These are phyloP conservation scores for Picathartes gymnocephalus DNA, from an alignment of 2,113 vertebrate genomes.

Conservation along the genomic window DNA sequence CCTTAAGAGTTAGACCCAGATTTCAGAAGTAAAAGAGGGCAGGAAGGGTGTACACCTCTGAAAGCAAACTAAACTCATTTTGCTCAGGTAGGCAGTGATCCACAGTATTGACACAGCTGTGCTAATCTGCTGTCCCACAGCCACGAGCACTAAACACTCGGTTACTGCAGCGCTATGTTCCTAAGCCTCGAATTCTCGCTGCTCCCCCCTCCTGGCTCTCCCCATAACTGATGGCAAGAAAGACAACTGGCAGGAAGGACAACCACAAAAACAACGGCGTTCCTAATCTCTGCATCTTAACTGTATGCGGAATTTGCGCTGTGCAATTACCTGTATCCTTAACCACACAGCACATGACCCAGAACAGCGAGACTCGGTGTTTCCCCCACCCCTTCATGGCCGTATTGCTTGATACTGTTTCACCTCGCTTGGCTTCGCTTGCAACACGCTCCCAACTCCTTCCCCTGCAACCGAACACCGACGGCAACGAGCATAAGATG, in stretches of 20 bases:
- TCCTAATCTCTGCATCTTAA: no score
- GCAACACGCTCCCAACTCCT: neutral
- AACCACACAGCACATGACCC: fast-evolving
- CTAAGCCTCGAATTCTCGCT: neutral
- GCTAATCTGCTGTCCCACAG: neutral
- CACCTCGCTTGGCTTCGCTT: fast-evolving
- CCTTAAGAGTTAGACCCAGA: neutral
- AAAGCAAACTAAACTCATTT: neutral
- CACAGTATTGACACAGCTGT: neutral
- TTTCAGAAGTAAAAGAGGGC: neutral
- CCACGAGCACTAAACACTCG: fast-evolving
- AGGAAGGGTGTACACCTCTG: neutral
- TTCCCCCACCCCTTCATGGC: fast-evolving
- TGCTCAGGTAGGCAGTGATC: neutral
- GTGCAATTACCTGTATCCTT: fast-evolving
- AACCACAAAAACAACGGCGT: neutral
- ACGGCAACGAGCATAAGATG: fast-evolving
- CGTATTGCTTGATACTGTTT: fast-evolving
- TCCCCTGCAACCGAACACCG: neutral
- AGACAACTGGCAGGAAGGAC: neutral
- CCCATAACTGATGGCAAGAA: fast-evolving
- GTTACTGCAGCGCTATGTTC: fast-evolving
- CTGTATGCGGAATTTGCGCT: fast-evolving
- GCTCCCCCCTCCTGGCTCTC: neutral
- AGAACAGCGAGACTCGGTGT: fast-evolving